Percentiles rank a stretch among this genome's conserved stretches.
These are phyloP conservation scores for Corydoras sp. DNA, from an alignment of 2,113 vertebrate species.

Conservation along the genomic window DNA sequence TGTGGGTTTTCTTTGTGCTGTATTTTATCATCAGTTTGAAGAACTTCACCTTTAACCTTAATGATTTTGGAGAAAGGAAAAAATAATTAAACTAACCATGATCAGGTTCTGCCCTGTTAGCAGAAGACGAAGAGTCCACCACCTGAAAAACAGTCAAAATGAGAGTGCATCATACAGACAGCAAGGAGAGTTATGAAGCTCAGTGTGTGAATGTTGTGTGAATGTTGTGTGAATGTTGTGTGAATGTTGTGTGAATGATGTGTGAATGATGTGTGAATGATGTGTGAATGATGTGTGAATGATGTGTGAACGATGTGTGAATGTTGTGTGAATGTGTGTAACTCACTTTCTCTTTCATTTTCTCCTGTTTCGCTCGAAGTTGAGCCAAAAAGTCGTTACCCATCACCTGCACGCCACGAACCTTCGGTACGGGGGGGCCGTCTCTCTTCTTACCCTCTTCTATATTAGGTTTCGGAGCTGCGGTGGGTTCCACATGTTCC, in stretches of 20 bases:
- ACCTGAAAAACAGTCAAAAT: not conserved
- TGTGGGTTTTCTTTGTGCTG: too few species aligned
- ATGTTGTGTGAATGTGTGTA: not conserved
- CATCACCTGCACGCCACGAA: slow-evolving; percentile 78
- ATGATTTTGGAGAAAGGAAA: too few species aligned
- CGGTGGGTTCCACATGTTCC: slow-evolving; percentile 57
- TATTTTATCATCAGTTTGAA: too few species aligned
- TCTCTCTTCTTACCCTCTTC: slow-evolving; percentile 52
- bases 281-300: too few species aligned
- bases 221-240: not conserved
- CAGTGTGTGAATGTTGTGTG: too few species aligned
- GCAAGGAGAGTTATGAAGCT: too few species aligned
- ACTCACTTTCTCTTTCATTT: slow-evolving; percentile 51
- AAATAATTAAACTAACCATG: slow-evolving; percentile 3
- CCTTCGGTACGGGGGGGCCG: slow-evolving; percentile 63
- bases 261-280: not conserved
- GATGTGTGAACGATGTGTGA: not conserved
- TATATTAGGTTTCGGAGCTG: slow-evolving; percentile 46
- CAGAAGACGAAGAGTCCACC: not conserved
- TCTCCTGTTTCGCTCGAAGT: slow-evolving; percentile 92
- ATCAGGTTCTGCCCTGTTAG: not conserved
- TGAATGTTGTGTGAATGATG: not conserved
- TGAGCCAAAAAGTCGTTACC: slow-evolving; percentile 84
- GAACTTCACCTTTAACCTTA: too few species aligned
- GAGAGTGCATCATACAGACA: not conserved